A percentile compares a stretch with the other conserved stretches of the same genome.
Evolutionary conservation across 1,140 invertebrate genomes (phyloP).

Genomic region (Listronotus bonariensis): DNA sequence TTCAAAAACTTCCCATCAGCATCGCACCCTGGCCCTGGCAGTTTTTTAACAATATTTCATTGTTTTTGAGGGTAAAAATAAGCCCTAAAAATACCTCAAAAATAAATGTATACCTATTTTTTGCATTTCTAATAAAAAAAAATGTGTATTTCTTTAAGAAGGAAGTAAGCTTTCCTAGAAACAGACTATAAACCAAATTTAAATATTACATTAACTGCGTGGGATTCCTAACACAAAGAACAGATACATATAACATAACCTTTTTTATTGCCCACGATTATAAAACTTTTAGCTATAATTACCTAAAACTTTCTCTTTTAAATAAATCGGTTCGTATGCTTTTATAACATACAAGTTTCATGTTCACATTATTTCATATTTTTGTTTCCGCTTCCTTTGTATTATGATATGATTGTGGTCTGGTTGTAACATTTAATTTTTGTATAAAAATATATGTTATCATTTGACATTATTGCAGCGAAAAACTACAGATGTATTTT

Average conservation of each 20-base stretch:
- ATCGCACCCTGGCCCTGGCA: no score
- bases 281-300: background rate
- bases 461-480: no score
- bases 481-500: no score
- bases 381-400: constrained; percentile 12
- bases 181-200: no score
- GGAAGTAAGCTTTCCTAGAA: no score
- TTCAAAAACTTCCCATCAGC: no score
- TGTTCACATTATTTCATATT: constrained; percentile 12
- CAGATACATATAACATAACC: background rate
- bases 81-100: no score
- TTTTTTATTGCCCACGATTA: background rate
- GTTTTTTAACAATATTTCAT: no score
- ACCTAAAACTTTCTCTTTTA: constrained; percentile 7
- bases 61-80: no score
- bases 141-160: no score
- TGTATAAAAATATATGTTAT: background rate
- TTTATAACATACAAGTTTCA: constrained; percentile 6
- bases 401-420: constrained; percentile 11
- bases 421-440: constrained; percentile 1
- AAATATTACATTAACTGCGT: background rate
- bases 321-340: constrained; percentile 7
- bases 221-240: background rate
- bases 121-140: no score
- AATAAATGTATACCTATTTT: no score